These are phyloP conservation scores for Anthonomus grandis DNA, from an alignment of 1,140 invertebrate species.

Conservation along the genomic window DNA sequence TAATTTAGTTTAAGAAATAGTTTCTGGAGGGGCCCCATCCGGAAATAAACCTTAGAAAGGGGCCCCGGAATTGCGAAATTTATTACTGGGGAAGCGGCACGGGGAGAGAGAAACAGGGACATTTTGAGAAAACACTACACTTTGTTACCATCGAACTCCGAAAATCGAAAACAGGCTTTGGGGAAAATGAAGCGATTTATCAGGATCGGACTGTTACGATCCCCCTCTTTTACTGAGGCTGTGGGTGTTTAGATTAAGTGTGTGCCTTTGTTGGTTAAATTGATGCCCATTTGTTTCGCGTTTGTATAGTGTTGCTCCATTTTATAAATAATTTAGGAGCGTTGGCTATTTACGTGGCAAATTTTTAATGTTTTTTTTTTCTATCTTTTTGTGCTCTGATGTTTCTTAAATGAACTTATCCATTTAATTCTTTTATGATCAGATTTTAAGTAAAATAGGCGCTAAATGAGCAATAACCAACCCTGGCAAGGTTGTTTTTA, in stretches of 20 bases:
- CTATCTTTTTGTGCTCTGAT: no score
- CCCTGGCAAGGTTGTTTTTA: no score
- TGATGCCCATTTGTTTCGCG: conserved; percentile 11
- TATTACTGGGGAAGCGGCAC: conserved; percentile 41
- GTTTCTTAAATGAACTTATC: no score
- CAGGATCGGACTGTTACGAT: conserved; percentile 20
- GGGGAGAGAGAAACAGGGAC: conserved; percentile 27
- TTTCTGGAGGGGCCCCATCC: conserved; percentile 39
- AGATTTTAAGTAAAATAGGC: no score
- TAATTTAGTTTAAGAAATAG: conserved; percentile 51
- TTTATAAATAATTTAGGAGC: no score
- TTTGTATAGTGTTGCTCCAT: no score
- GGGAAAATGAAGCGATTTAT: conserved; percentile 24
- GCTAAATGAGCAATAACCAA: no score
- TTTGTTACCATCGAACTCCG: conserved; percentile 26
- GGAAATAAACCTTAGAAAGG: conserved; percentile 36
- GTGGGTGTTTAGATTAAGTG: conserved; percentile 17
- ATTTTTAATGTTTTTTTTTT: no score
- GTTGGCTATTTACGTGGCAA: no score
- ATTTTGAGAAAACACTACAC: conserved; percentile 28
- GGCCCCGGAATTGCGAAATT: conserved; percentile 46
- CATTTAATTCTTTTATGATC: no score
- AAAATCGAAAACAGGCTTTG: conserved; percentile 22
- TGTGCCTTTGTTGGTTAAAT: conserved; percentile 9
- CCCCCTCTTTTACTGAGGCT: no score